Evolutionary conservation across 2,888 invertebrate genomes (phyloP), one percentile per base, ranked within the genome.

Genomic region (Agrilus mali): DNA sequence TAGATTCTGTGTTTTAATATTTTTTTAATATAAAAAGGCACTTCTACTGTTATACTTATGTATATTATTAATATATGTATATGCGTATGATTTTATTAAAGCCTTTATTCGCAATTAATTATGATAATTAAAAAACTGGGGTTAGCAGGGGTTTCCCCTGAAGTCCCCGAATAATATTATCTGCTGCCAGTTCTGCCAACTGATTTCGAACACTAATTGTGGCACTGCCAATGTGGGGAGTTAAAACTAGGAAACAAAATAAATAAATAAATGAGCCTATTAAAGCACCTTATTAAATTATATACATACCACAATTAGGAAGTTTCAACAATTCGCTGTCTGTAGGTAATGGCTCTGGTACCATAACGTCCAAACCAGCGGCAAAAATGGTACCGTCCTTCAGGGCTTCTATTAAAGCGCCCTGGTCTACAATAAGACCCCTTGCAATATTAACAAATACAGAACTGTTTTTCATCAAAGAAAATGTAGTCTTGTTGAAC

Each of bases 301-400:
- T 31, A 13, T 49, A 70, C 76, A 70, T 64, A 89, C 89, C 81
- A 60, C 84, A 82, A 65, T 95, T 95, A 3, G 82, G 76, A 31
- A 95, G 66, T 20, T 73, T 77, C 12, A 88, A 60, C n/a, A 95
- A 68, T 42, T 83, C 83, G 63, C 88, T 80, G 61, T 83, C 78
- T 6, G 74, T 64, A 0, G 93, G 86, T 42, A 96, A 62, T 0
- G 95, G 95, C 63, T 96, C 95, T 0, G 95, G 94, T 1, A 80
- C 78, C 57, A 85, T 86, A 3, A 95, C 95, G 63, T 96, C 95
- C 2, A 96, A 70, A 0, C 93, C 95, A 2, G 94, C 95, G 0
- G 85, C 85, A 59, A 80, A 83, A 48, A 95, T 93, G 50, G 74
- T 71, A 2, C 79, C 77, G 33, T 70, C 72, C 56, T 79, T 79